These are phyloP conservation scores for Palythoa heliodiscus DNA, from an alignment of 92 coral and sea anemone species.

Conservation along the genomic window DNA sequence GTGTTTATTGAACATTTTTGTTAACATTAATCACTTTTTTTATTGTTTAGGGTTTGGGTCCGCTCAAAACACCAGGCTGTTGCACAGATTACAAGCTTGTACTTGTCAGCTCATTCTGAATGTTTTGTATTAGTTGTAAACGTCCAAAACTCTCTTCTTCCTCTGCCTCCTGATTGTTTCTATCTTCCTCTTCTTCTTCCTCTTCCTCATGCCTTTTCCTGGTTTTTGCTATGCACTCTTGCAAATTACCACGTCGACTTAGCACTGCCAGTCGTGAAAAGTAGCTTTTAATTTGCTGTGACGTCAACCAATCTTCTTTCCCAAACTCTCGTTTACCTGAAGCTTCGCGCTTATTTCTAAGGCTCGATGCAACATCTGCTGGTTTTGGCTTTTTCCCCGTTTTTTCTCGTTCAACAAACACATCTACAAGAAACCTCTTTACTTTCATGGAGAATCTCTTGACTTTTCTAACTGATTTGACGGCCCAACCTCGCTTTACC, in stretches of 20 bases:
- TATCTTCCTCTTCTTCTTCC: too few species aligned
- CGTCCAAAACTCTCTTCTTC: too few species aligned
- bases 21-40: too few species aligned
- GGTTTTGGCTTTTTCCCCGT: constrained; percentile 21
- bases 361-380: background rate
- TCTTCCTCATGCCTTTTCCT: background rate
- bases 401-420: background rate
- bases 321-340: background rate
- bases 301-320: constrained; percentile 6
- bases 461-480: constrained; percentile 22
- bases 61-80: too few species aligned
- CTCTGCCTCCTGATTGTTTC: too few species aligned
- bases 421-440: background rate
- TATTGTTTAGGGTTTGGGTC: too few species aligned
- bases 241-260: background rate
- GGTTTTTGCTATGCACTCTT: background rate
- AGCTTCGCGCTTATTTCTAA: background rate
- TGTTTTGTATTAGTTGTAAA: too few species aligned
- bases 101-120: too few species aligned
- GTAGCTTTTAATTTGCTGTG: background rate
- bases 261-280: background rate
- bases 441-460: background rate
- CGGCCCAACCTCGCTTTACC: background rate
- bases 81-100: too few species aligned
- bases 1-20: too few species aligned